Conservation (phyloP, 2,888 invertebrate genomes). For the Heliconius ethilla region DNA sequence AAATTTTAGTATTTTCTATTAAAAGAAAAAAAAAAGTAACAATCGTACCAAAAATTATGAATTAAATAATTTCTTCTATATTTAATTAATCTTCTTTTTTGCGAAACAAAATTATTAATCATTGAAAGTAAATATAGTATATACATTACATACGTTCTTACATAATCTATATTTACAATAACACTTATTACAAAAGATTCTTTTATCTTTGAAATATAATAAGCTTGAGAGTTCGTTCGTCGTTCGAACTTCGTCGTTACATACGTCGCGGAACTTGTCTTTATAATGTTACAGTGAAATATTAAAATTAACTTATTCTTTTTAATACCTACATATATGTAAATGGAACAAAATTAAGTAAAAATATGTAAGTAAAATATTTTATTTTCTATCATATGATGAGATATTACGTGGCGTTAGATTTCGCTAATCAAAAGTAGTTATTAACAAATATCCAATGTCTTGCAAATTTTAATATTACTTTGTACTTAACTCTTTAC, state of each 20-base stretch:
- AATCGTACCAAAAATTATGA: too few species aligned
- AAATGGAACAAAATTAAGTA: neutral
- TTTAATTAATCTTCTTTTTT: too few species aligned
- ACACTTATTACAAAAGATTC: neutral
- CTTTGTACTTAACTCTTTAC: too few species aligned
- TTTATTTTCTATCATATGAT: too few species aligned
- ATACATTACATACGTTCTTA: neutral
- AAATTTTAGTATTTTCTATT: too few species aligned
- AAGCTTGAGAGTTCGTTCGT: slow-evolving; percentile 26
- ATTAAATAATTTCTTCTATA: too few species aligned
- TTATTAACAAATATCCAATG: too few species aligned
- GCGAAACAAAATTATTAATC: too few species aligned
- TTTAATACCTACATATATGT: neutral
- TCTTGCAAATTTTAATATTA: too few species aligned
- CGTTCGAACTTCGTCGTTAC: slow-evolving; percentile 36
- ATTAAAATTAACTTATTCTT: neutral
- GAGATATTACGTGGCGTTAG: neutral
- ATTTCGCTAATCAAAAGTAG: neutral
- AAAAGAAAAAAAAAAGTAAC: too few species aligned
- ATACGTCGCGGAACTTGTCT: slow-evolving; percentile 31
- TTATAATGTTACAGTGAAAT: slow-evolving; percentile 30
- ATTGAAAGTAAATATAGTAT: neutral
- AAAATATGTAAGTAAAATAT: too few species aligned
- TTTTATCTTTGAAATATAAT: slow-evolving; percentile 20
- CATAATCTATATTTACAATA: neutral